Evolutionary conservation across 2,113 vertebrate species (phyloP).

Genomic region (Lophochroa leadbeateri): DNA sequence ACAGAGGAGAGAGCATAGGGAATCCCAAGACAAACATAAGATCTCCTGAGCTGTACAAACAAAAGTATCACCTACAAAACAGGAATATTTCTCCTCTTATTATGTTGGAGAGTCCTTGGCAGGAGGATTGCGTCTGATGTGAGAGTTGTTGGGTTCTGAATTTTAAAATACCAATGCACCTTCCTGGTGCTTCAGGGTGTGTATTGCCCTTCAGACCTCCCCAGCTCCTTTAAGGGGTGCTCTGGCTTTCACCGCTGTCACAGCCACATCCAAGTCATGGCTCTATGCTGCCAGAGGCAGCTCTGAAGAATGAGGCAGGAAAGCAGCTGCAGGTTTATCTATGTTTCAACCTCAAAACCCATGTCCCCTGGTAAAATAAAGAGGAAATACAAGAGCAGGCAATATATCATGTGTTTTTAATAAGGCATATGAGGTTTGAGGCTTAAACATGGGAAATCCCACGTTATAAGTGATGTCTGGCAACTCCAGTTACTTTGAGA

Average conservation of each 20-base stretch:
- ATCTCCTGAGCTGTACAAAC: not conserved
- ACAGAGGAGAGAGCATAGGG: not conserved
- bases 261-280: not conserved
- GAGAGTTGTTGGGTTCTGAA: not conserved
- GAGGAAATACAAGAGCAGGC: not conserved
- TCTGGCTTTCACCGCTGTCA: not conserved
- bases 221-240: not conserved
- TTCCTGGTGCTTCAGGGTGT: not conserved
- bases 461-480: not conserved
- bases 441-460: conserved; percentile 2
- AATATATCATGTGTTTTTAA: conserved; percentile 1
- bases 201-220: not conserved
- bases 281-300: not conserved
- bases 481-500: not conserved
- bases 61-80: not conserved
- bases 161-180: accelerated
- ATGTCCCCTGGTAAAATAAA: not conserved
- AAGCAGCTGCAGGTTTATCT: conserved; percentile 5
- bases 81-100: not conserved
- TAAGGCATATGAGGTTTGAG: not conserved
- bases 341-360: not conserved
- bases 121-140: not conserved
- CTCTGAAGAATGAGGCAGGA: not conserved
- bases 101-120: not conserved
- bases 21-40: not conserved